Evolutionary conservation across 2,888 invertebrate species (phyloP), one percentile per base, ranked within the genome.

Genomic region (Notodonta dromedarius): DNA sequence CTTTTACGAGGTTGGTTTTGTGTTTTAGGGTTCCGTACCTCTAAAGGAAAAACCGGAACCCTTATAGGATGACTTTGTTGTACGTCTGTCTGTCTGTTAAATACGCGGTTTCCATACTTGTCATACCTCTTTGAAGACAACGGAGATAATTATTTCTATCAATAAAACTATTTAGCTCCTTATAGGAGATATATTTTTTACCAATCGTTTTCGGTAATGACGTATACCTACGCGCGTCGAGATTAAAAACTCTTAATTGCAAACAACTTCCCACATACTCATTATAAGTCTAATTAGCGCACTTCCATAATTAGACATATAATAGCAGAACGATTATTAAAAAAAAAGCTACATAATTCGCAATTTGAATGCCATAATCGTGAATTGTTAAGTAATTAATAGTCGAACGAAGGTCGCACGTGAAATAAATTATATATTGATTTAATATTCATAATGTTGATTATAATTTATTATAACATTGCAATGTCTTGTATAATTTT

Each of bases 311-410:
- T 77, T 72, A 77, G 74, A 76, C 58, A 71, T 74, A 76, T 85
- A 83, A 86, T 86, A 86, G 79, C 76, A 74, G 71, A 79, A 78
- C 76, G 71, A 79, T 82, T 80, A 79, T 63, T 67, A 76, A 84
- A 85, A 84, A 81, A 65, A 85, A 84, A 81, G n/a, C 63, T 57
- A 78, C 75, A 78, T 85, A 78, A 83, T 84, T 84, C 76, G 83
- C 87, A 76, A 85, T 85, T 84, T 85, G 83, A 85, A 87, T 85
- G 80, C 80, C 75, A 82, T 86, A 85, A 85, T 86, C 78, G 84
- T 80, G 83, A 82, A 87, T 87, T 87, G 84, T 87, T 87, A 82
- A 85, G 65, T 73, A 84, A 86, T 85, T 84, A 86, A 82, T 79
- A 70, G 74, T 59, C 62, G 67, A 57, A 60, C 71, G 82, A 86